These are phyloP conservation scores for Tanypteryx hageni DNA, from an alignment of 2,888 invertebrate genomes.

Conservation along the genomic window DNA sequence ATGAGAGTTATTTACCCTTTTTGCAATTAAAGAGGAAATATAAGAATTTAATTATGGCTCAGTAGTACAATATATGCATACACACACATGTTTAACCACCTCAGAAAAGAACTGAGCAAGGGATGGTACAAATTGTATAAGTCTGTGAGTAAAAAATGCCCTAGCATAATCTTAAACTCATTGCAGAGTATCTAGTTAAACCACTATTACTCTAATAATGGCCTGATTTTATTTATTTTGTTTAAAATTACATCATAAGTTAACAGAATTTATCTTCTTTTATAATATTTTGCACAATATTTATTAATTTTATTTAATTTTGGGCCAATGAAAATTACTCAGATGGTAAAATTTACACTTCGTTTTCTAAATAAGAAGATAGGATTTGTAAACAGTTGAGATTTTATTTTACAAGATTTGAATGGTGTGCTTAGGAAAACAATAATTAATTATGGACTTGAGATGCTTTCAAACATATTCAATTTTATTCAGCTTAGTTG, in stretches of 20 bases:
- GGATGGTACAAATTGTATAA: too few relatives aligned
- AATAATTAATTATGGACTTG: constrained; percentile 27
- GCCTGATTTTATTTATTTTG: constrained; percentile 52
- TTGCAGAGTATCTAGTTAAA: neutral
- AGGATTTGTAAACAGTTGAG: constrained; percentile 20
- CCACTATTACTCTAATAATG: constrained; percentile 47
- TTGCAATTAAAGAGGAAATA: too few relatives aligned
- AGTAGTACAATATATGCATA: too few relatives aligned
- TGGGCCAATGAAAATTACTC: constrained; percentile 14
- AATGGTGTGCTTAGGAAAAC: constrained; percentile 25
- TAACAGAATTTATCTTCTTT: neutral
- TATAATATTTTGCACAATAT: neutral
- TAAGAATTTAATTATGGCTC: too few relatives aligned
- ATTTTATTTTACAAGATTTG: constrained; percentile 56
- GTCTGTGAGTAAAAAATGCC: too few relatives aligned
- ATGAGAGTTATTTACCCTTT: too few relatives aligned
- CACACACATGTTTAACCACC: too few relatives aligned
- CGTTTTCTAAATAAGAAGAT: constrained; percentile 52
- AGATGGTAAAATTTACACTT: neutral
- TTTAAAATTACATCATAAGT: constrained; percentile 42
- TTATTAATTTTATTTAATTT: neutral
- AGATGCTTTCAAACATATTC: neutral
- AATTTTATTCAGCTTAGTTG: neutral
- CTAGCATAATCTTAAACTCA: too few relatives aligned
- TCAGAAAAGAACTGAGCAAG: too few relatives aligned